These are phyloP conservation scores for Corydoras maculifer DNA, from an alignment of 2,113 vertebrate genomes.

Conservation along the genomic window DNA sequence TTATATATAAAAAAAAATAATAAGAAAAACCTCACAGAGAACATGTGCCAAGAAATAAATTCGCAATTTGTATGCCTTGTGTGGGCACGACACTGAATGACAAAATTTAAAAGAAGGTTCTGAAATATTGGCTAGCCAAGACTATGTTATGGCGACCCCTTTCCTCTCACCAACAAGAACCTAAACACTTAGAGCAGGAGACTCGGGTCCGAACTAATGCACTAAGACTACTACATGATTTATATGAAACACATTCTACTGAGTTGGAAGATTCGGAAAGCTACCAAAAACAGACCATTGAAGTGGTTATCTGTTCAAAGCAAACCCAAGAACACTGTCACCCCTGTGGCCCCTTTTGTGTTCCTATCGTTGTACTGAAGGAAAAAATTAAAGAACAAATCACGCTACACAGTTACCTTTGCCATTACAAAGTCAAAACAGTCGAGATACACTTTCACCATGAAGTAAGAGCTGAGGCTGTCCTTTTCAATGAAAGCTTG, in stretches of 20 bases:
- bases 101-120: conserved; percentile 55
- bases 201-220: conserved; percentile 67
- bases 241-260: conserved; percentile 68
- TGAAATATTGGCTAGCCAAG: conserved; percentile 58
- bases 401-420: conserved; percentile 47
- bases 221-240: conserved; percentile 70
- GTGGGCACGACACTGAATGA: conserved; percentile 62
- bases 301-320: conserved; percentile 61
- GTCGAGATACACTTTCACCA: conserved; percentile 42
- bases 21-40: conserved; percentile 66
- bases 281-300: conserved; percentile 70
- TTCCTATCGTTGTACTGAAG: conserved; percentile 42
- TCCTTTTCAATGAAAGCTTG: conserved; percentile 47
- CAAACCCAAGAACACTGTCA: conserved; percentile 29
- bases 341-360: conserved; percentile 38
- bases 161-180: conserved; percentile 64
- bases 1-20: conserved; percentile 63
- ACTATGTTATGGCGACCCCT: conserved; percentile 55
- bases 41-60: conserved; percentile 71
- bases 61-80: conserved; percentile 63
- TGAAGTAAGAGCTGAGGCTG: conserved; percentile 53
- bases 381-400: conserved; percentile 24
- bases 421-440: conserved; percentile 45
- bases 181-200: conserved; percentile 63
- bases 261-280: conserved; percentile 68